Base-by-base conservation (phyloP, 1,140 invertebrate genomes). In the Drosophila varians region DNA sequence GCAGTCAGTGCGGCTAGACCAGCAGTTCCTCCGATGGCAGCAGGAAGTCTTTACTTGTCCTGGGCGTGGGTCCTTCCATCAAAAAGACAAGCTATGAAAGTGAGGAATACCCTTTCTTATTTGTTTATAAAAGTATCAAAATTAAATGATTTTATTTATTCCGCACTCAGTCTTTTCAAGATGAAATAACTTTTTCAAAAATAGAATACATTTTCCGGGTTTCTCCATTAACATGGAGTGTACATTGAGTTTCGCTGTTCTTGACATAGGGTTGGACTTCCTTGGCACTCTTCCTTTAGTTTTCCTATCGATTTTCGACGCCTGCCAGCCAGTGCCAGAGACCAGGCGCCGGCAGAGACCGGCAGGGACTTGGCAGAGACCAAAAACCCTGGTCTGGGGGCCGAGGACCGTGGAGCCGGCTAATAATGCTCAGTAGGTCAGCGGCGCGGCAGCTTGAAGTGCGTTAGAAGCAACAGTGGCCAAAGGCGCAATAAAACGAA, bases 341-440 rank as follows among this genome's bases (percentile, higher is more conserved):
- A 18, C 1, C 36, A 42, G 36, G 36, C n/a, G 36, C n/a, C 36
- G 36, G 14, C n/a, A 16, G 38, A 42, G 38, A 42, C 38, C 8
- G n/a, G n/a, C n/a, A 18, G 55, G 55, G 16, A 21, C 55, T 64
- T 34, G 53, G 52, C n/a, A n/a, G n/a, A n/a, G n/a, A 34, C 52
- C 61, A 16, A 25, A 53, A 52, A 48, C 52, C 52, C 47, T 53
- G 53, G 8, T 38, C 40, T 31, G 9, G 23, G 38, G 23, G 52
- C 40, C 52, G 14, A 46, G 38, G 23, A 55, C 53, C 40, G 47
- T 54, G 75, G 38, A 42, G 38, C 80, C 82, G 80, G 80, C 80
- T 86, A 86, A 86, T 86, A 87, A 80, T 69, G 76, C 77, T 86
- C 69, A 86, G 76, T 84, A 86, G 79, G 79, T 86, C 79, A 86